Evolutionary conservation across 2,113 vertebrate genomes (phyloP).

Genomic region (Panthera uncia): DNA sequence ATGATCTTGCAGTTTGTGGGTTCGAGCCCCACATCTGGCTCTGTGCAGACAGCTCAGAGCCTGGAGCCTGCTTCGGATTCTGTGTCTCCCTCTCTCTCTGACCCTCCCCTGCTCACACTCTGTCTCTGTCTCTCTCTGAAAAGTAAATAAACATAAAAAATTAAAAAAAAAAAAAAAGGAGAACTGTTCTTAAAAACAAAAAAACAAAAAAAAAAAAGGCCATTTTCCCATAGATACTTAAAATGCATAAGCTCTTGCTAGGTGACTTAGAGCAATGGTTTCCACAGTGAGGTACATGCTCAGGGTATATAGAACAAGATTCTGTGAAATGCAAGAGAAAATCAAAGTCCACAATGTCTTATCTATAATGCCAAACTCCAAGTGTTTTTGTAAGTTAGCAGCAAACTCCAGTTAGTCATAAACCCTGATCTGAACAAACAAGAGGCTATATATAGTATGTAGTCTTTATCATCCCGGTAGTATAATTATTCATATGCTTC

Average conservation of each 20-base stretch:
- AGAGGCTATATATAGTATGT: background rate
- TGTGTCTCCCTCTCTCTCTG: background rate
- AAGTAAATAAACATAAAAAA: background rate
- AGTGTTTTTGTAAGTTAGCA: background rate
- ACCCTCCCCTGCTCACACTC: background rate
- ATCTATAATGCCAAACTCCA: background rate
- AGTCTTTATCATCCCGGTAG: background rate
- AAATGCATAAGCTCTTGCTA: background rate
- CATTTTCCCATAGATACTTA: background rate
- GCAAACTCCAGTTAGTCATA: constrained; percentile 21
- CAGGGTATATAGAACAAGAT: background rate
- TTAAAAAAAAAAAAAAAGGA: background rate
- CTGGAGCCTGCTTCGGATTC: background rate
- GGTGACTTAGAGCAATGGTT: background rate
- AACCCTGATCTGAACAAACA: background rate
- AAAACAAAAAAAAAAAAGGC: background rate
- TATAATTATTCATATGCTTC: background rate
- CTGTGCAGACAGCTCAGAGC: background rate
- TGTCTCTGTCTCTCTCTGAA: background rate
- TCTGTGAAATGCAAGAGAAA: background rate
- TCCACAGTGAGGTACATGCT: background rate
- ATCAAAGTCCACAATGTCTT: background rate
- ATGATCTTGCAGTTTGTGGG: background rate
- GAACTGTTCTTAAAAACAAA: background rate
- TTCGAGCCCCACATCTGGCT: background rate